Evolutionary conservation across 1,140 invertebrate species (phyloP), one percentile per base, ranked within the genome.

Genomic region (Saxidomus purpurata): DNA sequence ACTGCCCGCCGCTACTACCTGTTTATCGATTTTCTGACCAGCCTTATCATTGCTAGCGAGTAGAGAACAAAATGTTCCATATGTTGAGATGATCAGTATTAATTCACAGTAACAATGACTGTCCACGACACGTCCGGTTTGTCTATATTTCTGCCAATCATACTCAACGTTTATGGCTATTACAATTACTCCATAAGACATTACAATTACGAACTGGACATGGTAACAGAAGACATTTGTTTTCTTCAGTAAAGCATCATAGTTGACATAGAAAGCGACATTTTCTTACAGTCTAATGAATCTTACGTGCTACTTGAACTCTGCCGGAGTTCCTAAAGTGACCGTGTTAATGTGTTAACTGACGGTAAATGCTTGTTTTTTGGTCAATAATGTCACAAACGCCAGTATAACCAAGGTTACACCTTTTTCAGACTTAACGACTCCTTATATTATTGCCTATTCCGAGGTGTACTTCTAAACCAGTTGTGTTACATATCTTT

Each of bases 361-460:
- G 17, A 25, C 38, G 22, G 25, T 47, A 25, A 76, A 47, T 2
- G 6, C 4, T 19, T n/a, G 1, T 47, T 28, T 76, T 49, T 40
- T n/a, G 40, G 71, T 40, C 15, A 4, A 76, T 76, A 76, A 76
- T 76, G 71, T 76, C 71, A 15, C 13, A 47, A 76, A 76, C 71
- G 71, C 71, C 71, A 76, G 4, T 13, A 28, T 76, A 28, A 47
- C 71, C n/a, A 47, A 25, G 71, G 40, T 43, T 40, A 40, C 71
- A 76, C 71, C 71, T 76, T 43, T 47, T 43, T 76, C 71, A 76
- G 71, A 76, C 71, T 49, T n/a, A 47, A 8, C 19, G 71, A 49
- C 71, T 76, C 71, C 38, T 22, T 38, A 47, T n/a, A 76, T 76
- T 76, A 40, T 74, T 69, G 4, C 31, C 43, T 47, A 47, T 8